These are phyloP conservation scores for Ancistrus triradiatus DNA, from an alignment of 2,113 vertebrate species.

Conservation along the genomic window DNA sequence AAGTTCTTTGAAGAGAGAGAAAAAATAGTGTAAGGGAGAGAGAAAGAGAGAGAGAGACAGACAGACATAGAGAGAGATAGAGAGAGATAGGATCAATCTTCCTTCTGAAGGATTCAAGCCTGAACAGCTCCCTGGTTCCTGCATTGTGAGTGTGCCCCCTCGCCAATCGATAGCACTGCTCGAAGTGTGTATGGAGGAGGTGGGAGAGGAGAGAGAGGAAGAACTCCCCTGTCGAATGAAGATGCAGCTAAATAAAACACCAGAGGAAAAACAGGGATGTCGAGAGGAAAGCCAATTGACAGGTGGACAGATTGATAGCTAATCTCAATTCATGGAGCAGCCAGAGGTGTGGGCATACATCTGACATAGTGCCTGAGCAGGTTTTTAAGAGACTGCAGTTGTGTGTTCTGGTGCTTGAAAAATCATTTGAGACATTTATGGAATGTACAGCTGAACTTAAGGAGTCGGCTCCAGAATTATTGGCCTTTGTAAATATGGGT, in stretches of 20 bases:
- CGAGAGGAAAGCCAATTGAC: constrained; percentile 39
- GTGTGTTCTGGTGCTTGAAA: constrained; percentile 7
- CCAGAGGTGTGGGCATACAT: constrained; percentile 8
- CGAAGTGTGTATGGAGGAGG: constrained; percentile 21
- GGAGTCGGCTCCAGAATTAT: too few relatives aligned
- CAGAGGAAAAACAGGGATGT: constrained; percentile 41
- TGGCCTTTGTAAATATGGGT: too few relatives aligned
- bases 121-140: constrained; percentile 48
- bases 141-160: constrained; percentile 51
- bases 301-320: constrained; percentile 38
- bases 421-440: not conserved
- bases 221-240: constrained; percentile 35
- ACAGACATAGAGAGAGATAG: constrained; percentile 50
- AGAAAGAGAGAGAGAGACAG: constrained; percentile 48
- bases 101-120: constrained; percentile 63
- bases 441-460: not conserved
- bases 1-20: constrained; percentile 66
- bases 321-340: constrained; percentile 35
- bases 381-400: not conserved
- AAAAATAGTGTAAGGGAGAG: constrained; percentile 5
- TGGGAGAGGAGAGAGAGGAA: constrained; percentile 11
- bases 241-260: constrained; percentile 37
- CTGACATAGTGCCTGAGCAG: not conserved
- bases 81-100: constrained; percentile 60
- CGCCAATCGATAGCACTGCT: constrained; percentile 58